phyloP scores from a whole-genome alignment of 92 coral and sea anemone genomes.

The Epizoanthus rinbou region DNA sequence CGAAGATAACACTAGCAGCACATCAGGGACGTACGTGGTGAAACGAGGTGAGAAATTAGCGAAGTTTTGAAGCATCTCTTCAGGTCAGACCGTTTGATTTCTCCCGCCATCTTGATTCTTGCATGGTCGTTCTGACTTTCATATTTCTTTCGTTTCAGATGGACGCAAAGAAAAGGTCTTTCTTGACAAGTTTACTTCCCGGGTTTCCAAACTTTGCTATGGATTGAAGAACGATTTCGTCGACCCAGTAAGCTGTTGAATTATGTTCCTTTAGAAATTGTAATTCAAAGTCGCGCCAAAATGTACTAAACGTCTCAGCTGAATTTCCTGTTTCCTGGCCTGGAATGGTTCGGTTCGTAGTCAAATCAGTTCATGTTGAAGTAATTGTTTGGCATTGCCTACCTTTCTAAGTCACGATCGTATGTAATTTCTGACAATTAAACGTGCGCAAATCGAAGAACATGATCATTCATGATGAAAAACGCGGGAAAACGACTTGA shows the following conservation, averaged over 20 bases:
- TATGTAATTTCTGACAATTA: background rate
- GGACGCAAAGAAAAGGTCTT: conserved; percentile 74
- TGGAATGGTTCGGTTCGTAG: background rate
- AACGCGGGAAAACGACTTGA: no score
- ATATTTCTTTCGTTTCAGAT: conserved; percentile 58
- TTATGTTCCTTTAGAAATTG: background rate
- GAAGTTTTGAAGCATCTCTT: background rate
- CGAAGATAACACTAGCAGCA: conserved; percentile 50
- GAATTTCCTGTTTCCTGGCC: background rate
- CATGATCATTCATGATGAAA: no score
- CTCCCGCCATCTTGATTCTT: conserved; percentile 74
- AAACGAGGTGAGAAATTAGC: conserved; percentile 71
- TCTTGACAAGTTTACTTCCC: conserved; percentile 91
- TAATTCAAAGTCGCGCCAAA: conserved; percentile 56
- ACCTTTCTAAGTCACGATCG: background rate
- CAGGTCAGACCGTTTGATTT: background rate
- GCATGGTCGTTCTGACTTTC: background rate
- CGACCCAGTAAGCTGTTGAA: conserved; percentile 74
- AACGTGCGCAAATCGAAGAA: background rate
- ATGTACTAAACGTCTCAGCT: conserved; percentile 19
- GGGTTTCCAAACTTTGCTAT: conserved; percentile 81
- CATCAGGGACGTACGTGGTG: conserved; percentile 55
- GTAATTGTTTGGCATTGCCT: background rate
- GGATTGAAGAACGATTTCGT: conserved; percentile 89
- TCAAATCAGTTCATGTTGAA: background rate